Evolutionary conservation across 2,113 vertebrate genomes (phyloP).

Genomic region (Pithys albifrons): DNA sequence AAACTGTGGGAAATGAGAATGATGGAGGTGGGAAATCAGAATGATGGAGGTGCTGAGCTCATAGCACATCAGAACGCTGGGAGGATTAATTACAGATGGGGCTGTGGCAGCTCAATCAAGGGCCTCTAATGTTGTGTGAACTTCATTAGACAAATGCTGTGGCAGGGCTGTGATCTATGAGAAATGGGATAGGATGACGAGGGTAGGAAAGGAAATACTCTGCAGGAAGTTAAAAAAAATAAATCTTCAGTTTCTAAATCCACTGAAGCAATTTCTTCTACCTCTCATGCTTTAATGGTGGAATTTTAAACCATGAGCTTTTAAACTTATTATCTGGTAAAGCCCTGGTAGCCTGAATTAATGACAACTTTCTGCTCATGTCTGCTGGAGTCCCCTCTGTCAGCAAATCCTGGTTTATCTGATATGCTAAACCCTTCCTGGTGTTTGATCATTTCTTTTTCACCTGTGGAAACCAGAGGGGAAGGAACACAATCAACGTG

Average conservation of each 20-base stretch:
- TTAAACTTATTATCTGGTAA: slow-evolving; percentile 43
- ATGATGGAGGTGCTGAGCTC: slow-evolving; percentile 6
- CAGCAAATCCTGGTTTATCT: slow-evolving; percentile 23
- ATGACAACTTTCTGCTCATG: not conserved
- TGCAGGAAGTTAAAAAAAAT: not conserved
- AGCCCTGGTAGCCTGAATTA: slow-evolving; percentile 24
- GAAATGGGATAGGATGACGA: not conserved
- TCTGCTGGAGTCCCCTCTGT: not conserved
- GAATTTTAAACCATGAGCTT: slow-evolving; percentile 23
- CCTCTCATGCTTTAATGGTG: not conserved
- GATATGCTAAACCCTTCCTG: not conserved
- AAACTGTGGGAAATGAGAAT: not conserved
- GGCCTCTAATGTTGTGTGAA: slow-evolving; percentile 46
- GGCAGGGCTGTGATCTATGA: not conserved
- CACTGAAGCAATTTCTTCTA: not conserved
- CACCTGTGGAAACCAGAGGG: not conserved
- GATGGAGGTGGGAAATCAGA: not conserved
- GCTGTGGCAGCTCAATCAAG: slow-evolving; percentile 48
- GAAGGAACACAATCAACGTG: not conserved
- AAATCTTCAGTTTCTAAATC: not conserved
- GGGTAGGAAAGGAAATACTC: not conserved
- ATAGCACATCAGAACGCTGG: not conserved
- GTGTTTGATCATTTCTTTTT: not conserved
- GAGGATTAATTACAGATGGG: slow-evolving; percentile 55
- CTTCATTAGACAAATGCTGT: not conserved